These are phyloP conservation scores for Prunella strophiata DNA, from an alignment of 2,797 vertebrate genomes.

Conservation along the genomic window DNA sequence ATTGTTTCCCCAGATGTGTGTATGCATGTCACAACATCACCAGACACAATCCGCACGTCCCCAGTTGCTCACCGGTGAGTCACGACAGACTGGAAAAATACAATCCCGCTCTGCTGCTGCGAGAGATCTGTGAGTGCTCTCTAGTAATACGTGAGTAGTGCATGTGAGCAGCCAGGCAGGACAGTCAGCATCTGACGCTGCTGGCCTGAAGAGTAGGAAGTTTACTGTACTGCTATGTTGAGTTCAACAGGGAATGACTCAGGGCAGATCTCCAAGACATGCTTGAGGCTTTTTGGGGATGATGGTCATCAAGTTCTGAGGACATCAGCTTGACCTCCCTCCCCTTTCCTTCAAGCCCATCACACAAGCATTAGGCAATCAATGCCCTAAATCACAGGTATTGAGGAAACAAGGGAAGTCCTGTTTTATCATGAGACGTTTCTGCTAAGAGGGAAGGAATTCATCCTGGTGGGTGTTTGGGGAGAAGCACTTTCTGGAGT, in stretches of 20 bases:
- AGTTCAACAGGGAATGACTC: not conserved
- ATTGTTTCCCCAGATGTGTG: conserved; percentile 31
- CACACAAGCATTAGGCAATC: not conserved
- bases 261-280: not conserved
- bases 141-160: not conserved
- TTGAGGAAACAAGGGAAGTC: conserved; percentile 21
- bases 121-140: not conserved
- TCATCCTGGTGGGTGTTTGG: not conserved
- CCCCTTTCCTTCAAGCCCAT: not conserved
- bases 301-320: conserved; percentile 21
- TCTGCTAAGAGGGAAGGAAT: conserved; percentile 32
- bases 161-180: not conserved
- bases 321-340: not conserved
- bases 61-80: conserved; percentile 58
- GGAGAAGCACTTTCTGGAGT: not conserved
- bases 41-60: not conserved
- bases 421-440: not conserved
- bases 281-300: not conserved
- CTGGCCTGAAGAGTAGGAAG: not conserved
- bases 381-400: conserved; percentile 51
- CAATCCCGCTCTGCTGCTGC: not conserved
- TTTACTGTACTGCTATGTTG: conserved; percentile 1
- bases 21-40: not conserved
- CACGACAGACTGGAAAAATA: conserved; percentile 41
- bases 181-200: not conserved